These are phyloP conservation scores for Torymus tubicola DNA, from an alignment of 2,888 invertebrate species.

Conservation along the genomic window DNA sequence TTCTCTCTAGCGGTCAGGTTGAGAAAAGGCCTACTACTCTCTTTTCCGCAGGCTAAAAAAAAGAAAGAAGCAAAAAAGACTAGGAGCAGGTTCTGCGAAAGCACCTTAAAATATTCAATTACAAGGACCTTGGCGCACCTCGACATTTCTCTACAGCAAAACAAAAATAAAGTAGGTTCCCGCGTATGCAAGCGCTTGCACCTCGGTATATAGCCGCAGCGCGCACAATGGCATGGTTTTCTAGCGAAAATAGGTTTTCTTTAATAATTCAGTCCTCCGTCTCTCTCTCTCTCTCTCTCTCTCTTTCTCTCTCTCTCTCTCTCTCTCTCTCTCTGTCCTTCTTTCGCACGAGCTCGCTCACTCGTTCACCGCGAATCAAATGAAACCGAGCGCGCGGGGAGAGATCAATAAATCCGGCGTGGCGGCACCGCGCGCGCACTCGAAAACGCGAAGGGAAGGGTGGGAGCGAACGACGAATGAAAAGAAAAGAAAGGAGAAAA, in stretches of 20 bases:
- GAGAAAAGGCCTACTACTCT: background rate
- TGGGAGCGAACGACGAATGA: background rate
- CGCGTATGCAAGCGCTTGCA: background rate
- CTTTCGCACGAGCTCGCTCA: background rate
- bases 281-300: no score
- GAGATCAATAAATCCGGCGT: conserved; percentile 33
- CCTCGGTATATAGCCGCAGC: background rate
- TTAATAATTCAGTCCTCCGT: conserved; percentile 37
- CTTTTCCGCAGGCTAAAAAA: background rate
- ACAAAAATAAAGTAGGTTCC: conserved; percentile 35
- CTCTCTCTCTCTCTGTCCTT: no score
- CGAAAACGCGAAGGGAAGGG: background rate
- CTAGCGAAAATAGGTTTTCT: conserved; percentile 33
- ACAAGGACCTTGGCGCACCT: conserved; percentile 8
- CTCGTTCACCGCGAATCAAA: no score
- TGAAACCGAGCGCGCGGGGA: background rate
- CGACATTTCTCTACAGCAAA: background rate
- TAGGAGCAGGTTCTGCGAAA: conserved; percentile 23
- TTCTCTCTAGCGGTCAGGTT: background rate
- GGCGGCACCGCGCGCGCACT: background rate
- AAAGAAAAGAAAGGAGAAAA: background rate
- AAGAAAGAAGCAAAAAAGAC: background rate
- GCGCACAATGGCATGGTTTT: conserved; percentile 24
- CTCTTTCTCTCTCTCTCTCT: background rate
- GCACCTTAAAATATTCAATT: conserved; percentile 39